Percentiles rank a stretch among this genome's conserved stretches.
These are phyloP conservation scores for Bellardia pandia DNA, from an alignment of 2,888 invertebrate genomes.

Conservation along the genomic window DNA sequence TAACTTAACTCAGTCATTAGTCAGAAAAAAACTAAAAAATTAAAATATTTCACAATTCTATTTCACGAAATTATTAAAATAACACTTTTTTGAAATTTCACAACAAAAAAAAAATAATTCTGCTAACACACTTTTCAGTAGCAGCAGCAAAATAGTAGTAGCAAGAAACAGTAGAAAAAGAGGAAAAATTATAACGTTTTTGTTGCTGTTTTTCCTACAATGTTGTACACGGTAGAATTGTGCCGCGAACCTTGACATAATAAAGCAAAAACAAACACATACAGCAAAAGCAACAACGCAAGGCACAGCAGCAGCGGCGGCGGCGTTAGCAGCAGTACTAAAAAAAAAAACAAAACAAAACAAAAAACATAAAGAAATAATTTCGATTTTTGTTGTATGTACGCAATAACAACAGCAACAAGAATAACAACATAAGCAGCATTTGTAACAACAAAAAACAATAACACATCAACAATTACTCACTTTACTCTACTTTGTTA, in stretches of 20 bases:
- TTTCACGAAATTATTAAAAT: conserved; percentile 19
- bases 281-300: conserved; percentile 73
- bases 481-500: conserved; percentile 45
- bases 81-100: conserved; percentile 9
- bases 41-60: conserved; percentile 31
- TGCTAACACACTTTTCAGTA: conserved; percentile 1
- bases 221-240: conserved; percentile 75
- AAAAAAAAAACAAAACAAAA: background rate
- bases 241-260: conserved; percentile 82
- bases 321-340: background rate
- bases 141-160: background rate
- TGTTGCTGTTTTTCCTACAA: conserved; percentile 51
- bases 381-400: conserved; percentile 56
- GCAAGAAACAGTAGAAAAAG: background rate
- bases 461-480: conserved; percentile 45
- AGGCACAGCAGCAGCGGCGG: conserved; percentile 44
- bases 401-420: conserved; percentile 22
- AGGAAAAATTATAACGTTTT: conserved; percentile 31
- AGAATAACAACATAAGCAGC: conserved; percentile 42
- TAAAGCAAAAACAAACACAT: conserved; percentile 73
- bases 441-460: conserved; percentile 45
- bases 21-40: background rate
- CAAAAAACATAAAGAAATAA: conserved; percentile 64
- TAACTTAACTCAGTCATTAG: background rate
- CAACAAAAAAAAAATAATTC: conserved; percentile 3